Conservation (phyloP, 2,797 vertebrate genomes). For the Schizopygopsis pylzovi region DNA sequence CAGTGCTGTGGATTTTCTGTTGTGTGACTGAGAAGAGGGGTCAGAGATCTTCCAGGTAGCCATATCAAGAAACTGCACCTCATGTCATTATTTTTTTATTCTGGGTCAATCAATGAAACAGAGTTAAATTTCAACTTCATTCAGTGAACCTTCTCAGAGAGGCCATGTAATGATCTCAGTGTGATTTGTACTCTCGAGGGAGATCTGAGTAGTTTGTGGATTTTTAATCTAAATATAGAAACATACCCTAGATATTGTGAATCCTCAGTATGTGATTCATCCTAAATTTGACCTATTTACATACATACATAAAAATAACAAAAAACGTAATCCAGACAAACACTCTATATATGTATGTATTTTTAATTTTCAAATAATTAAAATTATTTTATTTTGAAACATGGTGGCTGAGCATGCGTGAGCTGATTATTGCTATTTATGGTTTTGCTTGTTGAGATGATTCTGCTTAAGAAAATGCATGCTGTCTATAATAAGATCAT, state of each 20-base stretch:
- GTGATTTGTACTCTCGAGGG: neutral
- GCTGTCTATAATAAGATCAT: neutral
- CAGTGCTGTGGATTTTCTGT: neutral
- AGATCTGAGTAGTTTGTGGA: neutral
- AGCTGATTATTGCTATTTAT: neutral
- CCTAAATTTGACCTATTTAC: constrained; percentile 19
- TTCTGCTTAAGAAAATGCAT: neutral
- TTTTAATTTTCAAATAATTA: neutral
- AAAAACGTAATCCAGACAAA: neutral
- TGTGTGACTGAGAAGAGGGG: neutral
- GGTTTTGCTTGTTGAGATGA: neutral
- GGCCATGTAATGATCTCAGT: neutral
- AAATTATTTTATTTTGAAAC: neutral
- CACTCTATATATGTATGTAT: neutral
- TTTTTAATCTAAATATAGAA: constrained; percentile 4
- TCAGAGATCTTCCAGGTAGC: neutral
- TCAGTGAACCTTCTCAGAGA: neutral
- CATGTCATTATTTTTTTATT: neutral
- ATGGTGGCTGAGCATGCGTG: neutral
- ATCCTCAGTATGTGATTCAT: constrained; percentile 18
- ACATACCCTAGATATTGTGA: constrained; percentile 15
- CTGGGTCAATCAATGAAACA: neutral
- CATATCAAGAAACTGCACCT: neutral
- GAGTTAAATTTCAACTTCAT: neutral
- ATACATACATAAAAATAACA: neutral